phyloP scores from a whole-genome alignment of 2,113 vertebrate species.

The Corydoras maculifer region DNA sequence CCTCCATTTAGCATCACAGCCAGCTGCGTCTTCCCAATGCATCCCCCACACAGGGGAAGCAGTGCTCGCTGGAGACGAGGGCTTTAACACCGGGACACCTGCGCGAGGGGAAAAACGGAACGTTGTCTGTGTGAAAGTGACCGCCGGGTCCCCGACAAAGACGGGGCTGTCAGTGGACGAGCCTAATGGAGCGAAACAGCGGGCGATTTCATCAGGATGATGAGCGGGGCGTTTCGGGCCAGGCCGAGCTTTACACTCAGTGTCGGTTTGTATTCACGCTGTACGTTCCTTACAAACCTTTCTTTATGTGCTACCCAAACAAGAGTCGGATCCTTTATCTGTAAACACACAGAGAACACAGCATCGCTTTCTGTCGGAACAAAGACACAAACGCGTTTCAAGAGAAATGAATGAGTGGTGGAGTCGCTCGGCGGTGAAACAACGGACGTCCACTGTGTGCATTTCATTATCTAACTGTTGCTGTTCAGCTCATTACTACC shows the following conservation, averaged over 20 bases:
- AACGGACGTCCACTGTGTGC: constrained; percentile 4
- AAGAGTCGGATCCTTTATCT: constrained; percentile 27
- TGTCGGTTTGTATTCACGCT: constrained; percentile 37
- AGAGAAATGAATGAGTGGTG: constrained; percentile 9
- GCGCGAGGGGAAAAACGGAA: constrained; percentile 25
- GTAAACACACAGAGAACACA: constrained; percentile 22
- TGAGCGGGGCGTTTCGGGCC: constrained; percentile 33
- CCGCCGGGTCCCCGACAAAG: constrained; percentile 28
- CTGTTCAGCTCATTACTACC: too few species aligned
- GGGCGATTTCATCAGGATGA: constrained; percentile 28
- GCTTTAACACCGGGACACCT: constrained; percentile 24
- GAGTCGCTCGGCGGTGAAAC: background rate
- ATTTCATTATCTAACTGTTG: background rate
- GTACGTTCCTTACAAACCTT: constrained; percentile 28
- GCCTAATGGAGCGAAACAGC: constrained; percentile 31
- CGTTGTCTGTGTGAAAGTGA: constrained; percentile 17
- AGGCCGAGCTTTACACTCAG: constrained; percentile 20
- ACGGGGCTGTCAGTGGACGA: constrained; percentile 32
- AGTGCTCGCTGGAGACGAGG: constrained; percentile 9
- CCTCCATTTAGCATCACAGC: constrained; percentile 25
- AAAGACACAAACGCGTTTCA: constrained; percentile 14
- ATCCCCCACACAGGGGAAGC: constrained; percentile 18
- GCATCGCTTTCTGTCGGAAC: constrained; percentile 1
- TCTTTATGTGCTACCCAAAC: constrained; percentile 32
- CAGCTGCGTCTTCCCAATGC: constrained; percentile 25